These are phyloP conservation scores for Cryptotermes secundus DNA, from an alignment of 1,140 invertebrate genomes.

Conservation along the genomic window DNA sequence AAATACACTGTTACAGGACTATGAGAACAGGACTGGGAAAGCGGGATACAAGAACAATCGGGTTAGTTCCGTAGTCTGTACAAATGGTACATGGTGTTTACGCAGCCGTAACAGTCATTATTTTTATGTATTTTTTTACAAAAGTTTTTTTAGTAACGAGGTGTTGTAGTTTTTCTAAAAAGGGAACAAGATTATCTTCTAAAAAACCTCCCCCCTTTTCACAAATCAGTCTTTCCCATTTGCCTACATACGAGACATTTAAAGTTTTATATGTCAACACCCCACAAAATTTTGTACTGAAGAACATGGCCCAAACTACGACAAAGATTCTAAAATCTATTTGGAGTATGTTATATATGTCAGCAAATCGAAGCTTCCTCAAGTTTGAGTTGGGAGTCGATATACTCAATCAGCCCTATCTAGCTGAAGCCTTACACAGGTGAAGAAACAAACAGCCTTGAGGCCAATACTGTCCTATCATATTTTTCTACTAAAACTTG, in stretches of 20 bases:
- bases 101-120: background rate
- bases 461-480: background rate
- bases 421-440: background rate
- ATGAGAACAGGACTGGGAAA: background rate
- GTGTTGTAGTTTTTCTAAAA: conserved; percentile 12
- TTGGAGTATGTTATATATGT: conserved; percentile 15
- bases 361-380: background rate
- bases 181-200: conserved; percentile 30
- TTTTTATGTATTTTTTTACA: background rate
- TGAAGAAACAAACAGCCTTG: background rate
- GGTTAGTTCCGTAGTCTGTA: background rate
- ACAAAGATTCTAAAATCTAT: background rate
- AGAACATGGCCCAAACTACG: conserved; percentile 22
- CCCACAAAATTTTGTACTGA: conserved; percentile 33
- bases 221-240: conserved; percentile 32
- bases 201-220: conserved; percentile 22
- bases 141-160: conserved; percentile 2
- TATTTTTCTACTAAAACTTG: conserved; percentile 16
- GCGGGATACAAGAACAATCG: background rate
- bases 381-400: background rate
- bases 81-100: background rate
- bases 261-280: conserved; percentile 18
- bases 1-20: background rate
- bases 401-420: background rate
- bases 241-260: conserved; percentile 28